Evolutionary conservation across 2,888 invertebrate genomes (phyloP).

Genomic region (Deilephila elpenor): DNA sequence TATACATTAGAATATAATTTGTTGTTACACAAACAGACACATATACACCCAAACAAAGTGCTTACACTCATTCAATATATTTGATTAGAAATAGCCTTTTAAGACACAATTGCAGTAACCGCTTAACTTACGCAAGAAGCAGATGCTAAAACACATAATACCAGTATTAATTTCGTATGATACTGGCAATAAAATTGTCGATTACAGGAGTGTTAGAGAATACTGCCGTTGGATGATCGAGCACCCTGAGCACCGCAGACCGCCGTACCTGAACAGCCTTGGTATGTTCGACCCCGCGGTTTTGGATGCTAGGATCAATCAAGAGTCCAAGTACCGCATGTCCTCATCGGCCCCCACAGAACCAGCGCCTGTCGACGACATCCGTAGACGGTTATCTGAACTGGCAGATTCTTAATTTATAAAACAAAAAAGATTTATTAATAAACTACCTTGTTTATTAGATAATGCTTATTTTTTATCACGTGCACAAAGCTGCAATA

Average conservation of each 20-base stretch:
- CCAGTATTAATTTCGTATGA: no score
- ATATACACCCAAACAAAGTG: no score
- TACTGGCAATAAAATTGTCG: neutral
- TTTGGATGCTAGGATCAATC: conserved; percentile 66
- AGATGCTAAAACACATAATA: no score
- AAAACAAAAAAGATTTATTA: no score
- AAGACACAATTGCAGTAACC: neutral
- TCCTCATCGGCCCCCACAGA: conserved; percentile 46
- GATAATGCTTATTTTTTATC: no score
- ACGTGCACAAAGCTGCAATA: no score
- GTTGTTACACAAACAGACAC: no score
- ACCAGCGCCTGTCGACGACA: conserved; percentile 63
- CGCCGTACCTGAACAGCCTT: conserved; percentile 81
- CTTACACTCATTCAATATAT: no score
- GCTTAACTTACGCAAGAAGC: neutral
- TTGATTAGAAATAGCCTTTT: no score
- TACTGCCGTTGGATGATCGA: conserved; percentile 84
- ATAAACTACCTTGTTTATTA: no score
- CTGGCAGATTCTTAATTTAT: conserved; percentile 54
- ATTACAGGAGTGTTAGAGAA: conserved; percentile 82
- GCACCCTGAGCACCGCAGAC: conserved; percentile 80
- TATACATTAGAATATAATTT: no score
- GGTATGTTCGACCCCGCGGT: conserved; percentile 80
- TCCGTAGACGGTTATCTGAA: conserved; percentile 65
- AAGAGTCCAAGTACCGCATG: conserved; percentile 57